phyloP scores from a whole-genome alignment of 2,888 invertebrate genomes.

The Sinelater perroti region DNA sequence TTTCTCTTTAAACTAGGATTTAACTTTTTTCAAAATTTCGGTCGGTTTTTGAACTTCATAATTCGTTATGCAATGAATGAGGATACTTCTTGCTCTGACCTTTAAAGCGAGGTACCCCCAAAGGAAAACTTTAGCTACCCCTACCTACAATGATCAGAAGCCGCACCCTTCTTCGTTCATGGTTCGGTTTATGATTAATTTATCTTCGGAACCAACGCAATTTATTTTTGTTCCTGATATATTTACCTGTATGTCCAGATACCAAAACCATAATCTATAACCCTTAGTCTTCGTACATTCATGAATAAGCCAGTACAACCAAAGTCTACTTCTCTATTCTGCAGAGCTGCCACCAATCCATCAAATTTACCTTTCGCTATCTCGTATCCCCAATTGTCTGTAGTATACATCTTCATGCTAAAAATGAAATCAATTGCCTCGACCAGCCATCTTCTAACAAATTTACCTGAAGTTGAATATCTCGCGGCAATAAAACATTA shows the following conservation, averaged over 20 bases:
- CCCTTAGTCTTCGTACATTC: conserved; percentile 46
- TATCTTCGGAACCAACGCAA: no score
- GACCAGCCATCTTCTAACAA: background rate
- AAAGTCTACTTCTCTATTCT: conserved; percentile 47
- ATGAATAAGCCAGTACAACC: conserved; percentile 50
- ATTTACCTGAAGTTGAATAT: conserved; percentile 73
- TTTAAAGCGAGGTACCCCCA: no score
- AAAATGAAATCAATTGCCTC: conserved; percentile 35
- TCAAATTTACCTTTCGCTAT: conserved; percentile 55
- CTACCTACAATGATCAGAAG: no score
- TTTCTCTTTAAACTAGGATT: no score
- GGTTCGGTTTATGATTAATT: no score
- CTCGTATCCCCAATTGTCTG: conserved; percentile 38
- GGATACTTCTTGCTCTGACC: no score
- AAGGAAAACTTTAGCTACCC: no score
- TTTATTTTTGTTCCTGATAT: no score
- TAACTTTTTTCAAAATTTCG: no score
- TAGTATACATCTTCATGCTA: conserved; percentile 62
- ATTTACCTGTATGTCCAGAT: conserved; percentile 52
- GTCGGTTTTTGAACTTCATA: no score
- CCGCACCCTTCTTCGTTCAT: no score
- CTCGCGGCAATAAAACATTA: conserved; percentile 67
- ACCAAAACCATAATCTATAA: conserved; percentile 50
- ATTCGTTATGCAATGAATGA: no score
- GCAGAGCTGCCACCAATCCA: conserved; percentile 51